Base-by-base conservation (phyloP, 2,888 invertebrate genomes). In the Sycophila texana region DNA sequence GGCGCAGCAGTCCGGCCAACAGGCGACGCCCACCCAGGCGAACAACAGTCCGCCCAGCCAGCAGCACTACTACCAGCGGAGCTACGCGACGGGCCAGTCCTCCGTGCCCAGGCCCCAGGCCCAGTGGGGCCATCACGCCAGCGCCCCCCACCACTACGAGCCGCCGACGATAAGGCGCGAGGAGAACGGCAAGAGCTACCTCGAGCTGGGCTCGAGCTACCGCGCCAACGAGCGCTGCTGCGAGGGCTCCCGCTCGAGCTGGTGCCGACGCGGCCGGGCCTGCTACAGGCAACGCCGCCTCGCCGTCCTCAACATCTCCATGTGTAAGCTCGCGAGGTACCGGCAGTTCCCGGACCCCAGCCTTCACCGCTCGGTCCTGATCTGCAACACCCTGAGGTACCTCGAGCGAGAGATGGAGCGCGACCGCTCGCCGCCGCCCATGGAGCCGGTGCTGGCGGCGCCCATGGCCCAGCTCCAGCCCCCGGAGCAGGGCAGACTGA, bases 261-360 rank as follows among this genome's bases (percentile, higher is more conserved):
- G 96, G 93, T 96, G 96, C 90, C 94, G 95, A 87, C 88, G 90
- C 10, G 95, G 95, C 82, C 92, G 94, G 78, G 95, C 95, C 81
- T 96, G 96, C 91, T 96, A 96, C 91, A 94, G 96, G 89, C 96
- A 96, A 88, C 93, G 96, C 84, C 93, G 98, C 77, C 94, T 97
- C 87, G 96, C 97, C 87, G 96, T 98, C 89, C 94, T 98, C 90
- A 97, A 97, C 90, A 93, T 97, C 84, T 97, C 97, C 84, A 97
- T 98, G 94, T 95, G 96, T 90, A 98, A 98, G 91, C 92, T 98
- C 84, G 96, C 96, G 88, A 93, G 96, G 86, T 95, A 96, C 87
- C 94, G 97, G 75, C 97, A 97, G 90, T 96, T 96, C 84, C 95
- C 96, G 76, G 97, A 98, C 90, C 97, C 97, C 61, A 96, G 96